Evolutionary conservation across 2,888 invertebrate species (phyloP), one percentile per base, ranked within the genome.

Genomic region (Mechanitis mazaeus): DNA sequence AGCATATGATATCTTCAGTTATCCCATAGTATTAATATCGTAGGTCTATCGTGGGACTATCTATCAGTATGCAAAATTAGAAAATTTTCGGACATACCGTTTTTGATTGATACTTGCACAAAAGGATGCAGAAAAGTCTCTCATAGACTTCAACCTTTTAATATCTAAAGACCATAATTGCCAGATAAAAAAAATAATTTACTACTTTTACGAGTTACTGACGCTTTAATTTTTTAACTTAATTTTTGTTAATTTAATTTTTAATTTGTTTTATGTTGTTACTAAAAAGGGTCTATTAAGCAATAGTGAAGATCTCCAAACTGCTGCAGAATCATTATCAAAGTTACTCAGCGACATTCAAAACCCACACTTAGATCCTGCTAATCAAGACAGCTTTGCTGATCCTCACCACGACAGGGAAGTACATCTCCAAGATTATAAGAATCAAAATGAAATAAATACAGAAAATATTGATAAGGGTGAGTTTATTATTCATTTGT

Each of bases 271-370:
- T 6, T 55, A 50, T 58, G 45, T 42, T 59, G 61, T 54, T 2
- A 46, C 67, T 67, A 47, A 20, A 50, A 69, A 87, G 85, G 71
- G 70, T 47, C 63, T 71, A 46, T 60, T 72, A 33, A 69, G 56
- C 31, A 68, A 72, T 47, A 75, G 72, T 62, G 85, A 84, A 69
- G 85, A 87, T 69, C 71, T 87, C 5, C 71, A 77, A 60, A 74
- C 70, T 2, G 85, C 87, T 6, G 66, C 71, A 2, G 75, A 79
- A 54, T 81, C 78, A 1, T 68, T 88, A 42, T 71, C 78, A 4
- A 79, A 79, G 33, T 69, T 87, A 20, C 66, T 85, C 46, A 68
- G 63, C 42, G 85, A 88, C 65, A 86, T 87, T 50, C 74, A 75
- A 46, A 74, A 79, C 55, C 73, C 80, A 1, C 74, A 78, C 54